These are phyloP conservation scores for Brevimyrus niger DNA, from an alignment of 2,113 vertebrate genomes.

Conservation along the genomic window DNA sequence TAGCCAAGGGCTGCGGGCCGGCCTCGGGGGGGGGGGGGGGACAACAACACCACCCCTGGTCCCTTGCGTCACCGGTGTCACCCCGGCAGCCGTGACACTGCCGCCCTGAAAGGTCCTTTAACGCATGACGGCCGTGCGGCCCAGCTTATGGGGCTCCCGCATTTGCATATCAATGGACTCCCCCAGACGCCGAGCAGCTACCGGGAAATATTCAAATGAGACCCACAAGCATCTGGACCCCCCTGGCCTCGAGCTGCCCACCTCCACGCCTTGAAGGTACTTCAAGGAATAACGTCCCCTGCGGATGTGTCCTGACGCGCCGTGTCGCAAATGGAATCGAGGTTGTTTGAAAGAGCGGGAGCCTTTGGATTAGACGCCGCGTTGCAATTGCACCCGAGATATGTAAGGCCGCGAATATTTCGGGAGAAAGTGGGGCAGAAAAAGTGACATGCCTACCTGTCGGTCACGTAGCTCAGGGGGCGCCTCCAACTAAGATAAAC, in stretches of 20 bases:
- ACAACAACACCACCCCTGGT: background rate
- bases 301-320: background rate
- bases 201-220: background rate
- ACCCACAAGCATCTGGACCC: background rate
- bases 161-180: background rate
- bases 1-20: background rate
- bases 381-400: background rate
- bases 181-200: background rate
- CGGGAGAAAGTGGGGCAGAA: background rate
- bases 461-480: background rate
- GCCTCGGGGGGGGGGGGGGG: background rate
- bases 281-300: background rate
- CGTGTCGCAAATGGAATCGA: background rate
- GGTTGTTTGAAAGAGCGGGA: no score
- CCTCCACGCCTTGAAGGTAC: background rate
- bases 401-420: background rate
- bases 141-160: background rate
- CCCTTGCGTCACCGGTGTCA: background rate
- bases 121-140: background rate
- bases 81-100: background rate
- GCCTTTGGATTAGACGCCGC: background rate
- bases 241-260: no score
- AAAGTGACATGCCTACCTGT: background rate
- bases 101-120: background rate
- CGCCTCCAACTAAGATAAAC: background rate